phyloP scores from a whole-genome alignment of 1,140 invertebrate species.

The Periplaneta americana region DNA sequence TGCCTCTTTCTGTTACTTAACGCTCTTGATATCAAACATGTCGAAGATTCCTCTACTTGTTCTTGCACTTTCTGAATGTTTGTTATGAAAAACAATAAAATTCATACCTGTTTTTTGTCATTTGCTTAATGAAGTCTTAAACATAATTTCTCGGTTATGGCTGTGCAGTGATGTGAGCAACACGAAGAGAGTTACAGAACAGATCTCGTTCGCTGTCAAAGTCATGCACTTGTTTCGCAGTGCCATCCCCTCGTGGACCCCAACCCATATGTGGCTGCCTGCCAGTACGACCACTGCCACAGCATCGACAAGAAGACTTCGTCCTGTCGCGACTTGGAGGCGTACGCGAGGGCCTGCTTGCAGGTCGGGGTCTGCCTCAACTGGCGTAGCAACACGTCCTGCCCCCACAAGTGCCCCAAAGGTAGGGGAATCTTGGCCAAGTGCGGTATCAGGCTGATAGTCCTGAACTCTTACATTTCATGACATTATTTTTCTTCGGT shows the following conservation, averaged over 20 bases:
- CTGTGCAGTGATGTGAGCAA: not conserved
- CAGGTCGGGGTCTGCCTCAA: conserved; percentile 58
- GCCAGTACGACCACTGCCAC: conserved; percentile 59
- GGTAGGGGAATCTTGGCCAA: no score
- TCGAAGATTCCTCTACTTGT: no score
- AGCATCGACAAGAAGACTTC: conserved; percentile 31
- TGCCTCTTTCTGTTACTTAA: no score
- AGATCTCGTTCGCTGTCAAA: not conserved
- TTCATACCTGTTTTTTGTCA: not conserved
- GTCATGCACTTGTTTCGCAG: conserved; percentile 32
- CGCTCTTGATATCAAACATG: no score
- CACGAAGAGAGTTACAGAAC: not conserved
- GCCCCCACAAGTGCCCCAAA: conserved; percentile 50
- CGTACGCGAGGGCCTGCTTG: conserved; percentile 67
- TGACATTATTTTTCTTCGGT: no score
- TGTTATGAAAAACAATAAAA: not conserved
- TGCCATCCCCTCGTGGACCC: conserved; percentile 70
- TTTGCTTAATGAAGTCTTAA: not conserved
- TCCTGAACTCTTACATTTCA: no score
- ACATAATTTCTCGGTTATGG: not conserved
- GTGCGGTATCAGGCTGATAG: no score
- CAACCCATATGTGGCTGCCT: conserved; percentile 55
- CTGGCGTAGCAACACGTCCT: conserved; percentile 59
- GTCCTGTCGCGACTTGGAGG: conserved; percentile 57
- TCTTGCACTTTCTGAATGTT: no score